Percentiles rank a stretch among this genome's conserved stretches.
Conservation (phyloP, 2,797 vertebrate genomes). For the Lithobates pipiens region DNA sequence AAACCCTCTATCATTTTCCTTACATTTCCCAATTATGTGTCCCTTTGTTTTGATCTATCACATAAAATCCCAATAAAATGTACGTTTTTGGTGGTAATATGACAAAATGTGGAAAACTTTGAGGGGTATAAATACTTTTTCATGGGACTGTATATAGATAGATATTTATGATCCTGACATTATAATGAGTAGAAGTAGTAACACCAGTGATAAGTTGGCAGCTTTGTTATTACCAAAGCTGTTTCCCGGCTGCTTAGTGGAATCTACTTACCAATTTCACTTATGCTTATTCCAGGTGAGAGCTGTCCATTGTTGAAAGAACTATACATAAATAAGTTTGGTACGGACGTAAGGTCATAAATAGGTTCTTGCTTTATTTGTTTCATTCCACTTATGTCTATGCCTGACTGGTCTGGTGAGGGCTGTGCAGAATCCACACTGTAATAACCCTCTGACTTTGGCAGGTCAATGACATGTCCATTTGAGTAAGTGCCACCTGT, state of each 20-base stretch:
- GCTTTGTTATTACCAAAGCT: not conserved
- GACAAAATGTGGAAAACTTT: no score
- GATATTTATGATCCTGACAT: not conserved
- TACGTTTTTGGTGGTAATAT: no score
- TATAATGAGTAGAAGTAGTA: not conserved
- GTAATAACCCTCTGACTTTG: constrained; percentile 93
- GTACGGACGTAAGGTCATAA: constrained; percentile 96
- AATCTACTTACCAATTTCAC: constrained; percentile 89
- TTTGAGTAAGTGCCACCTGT: constrained; percentile 91
- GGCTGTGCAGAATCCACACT: constrained; percentile 95
- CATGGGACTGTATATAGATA: no score
- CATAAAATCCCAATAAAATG: no score
- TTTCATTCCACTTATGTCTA: constrained; percentile 98
- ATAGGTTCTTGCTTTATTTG: constrained; percentile 99
- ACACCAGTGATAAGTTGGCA: not conserved
- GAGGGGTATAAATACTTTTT: no score
- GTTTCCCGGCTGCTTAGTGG: not conserved
- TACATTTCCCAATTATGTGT: no score
- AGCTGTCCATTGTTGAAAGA: constrained; percentile 95
- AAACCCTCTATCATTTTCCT: no score
- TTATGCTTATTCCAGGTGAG: constrained; percentile 91
- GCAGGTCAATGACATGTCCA: constrained; percentile 93
- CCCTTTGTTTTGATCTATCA: no score
- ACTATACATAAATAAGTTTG: constrained; percentile 97
- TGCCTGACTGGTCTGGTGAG: constrained; percentile 96